Percentiles rank a stretch among this genome's conserved stretches.
phyloP scores from a whole-genome alignment of 2,113 vertebrate species.

The Vombatus ursinus region DNA sequence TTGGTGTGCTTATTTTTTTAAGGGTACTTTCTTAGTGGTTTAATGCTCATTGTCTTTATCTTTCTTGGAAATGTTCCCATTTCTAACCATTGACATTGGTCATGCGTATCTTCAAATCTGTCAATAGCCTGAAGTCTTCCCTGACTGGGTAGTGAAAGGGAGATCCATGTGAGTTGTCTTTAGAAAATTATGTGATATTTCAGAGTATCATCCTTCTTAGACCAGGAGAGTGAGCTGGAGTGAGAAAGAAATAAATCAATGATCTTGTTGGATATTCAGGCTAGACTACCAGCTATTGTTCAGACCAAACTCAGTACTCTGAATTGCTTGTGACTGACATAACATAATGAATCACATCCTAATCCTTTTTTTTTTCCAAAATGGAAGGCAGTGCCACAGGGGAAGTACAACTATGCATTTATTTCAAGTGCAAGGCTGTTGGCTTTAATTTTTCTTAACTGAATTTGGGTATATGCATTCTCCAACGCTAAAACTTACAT shows the following conservation, averaged over 20 bases:
- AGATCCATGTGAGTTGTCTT: not conserved
- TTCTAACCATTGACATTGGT: not conserved
- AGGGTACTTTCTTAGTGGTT: not conserved
- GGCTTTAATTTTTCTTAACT: slow-evolving; percentile 3
- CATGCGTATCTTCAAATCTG: not conserved
- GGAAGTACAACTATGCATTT: not conserved
- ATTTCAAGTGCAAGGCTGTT: not conserved
- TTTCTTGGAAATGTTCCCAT: not conserved
- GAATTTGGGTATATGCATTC: not conserved
- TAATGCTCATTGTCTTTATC: not conserved
- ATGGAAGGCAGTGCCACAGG: not conserved
- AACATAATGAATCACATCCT: slow-evolving; percentile 55
- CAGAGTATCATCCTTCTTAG: not conserved
- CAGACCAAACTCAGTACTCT: slow-evolving; percentile 15
- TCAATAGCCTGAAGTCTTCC: slow-evolving; percentile 48
- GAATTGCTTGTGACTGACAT: slow-evolving; percentile 54
- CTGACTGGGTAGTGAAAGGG: not conserved
- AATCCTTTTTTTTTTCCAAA: slow-evolving; percentile 29
- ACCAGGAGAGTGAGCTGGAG: slow-evolving; percentile 1
- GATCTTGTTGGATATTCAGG: slow-evolving; percentile 54
- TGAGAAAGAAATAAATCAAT: slow-evolving; percentile 61
- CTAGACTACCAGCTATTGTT: slow-evolving; percentile 53
- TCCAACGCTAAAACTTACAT: not conserved
- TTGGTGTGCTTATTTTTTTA: not conserved
- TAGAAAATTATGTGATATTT: not conserved